A percentile compares a stretch with the other conserved stretches of the same genome.
These are phyloP conservation scores for Sminthurinus aureus DNA, from an alignment of 2,888 invertebrate species.

Conservation along the genomic window DNA sequence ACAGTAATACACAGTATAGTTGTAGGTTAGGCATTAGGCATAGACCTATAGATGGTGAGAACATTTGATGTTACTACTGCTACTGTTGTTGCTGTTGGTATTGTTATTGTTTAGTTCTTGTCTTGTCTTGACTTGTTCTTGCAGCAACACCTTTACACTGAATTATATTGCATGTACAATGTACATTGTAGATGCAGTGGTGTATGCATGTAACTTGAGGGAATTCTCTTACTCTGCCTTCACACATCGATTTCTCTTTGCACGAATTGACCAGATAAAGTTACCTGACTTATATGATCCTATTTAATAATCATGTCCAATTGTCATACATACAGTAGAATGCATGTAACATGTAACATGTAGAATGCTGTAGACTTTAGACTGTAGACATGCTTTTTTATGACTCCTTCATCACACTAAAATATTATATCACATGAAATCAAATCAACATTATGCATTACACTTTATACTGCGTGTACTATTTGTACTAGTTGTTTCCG, in stretches of 20 bases:
- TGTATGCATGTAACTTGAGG: background rate
- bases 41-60: background rate
- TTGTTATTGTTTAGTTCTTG: no score
- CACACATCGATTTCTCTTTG: slow-evolving; percentile 36
- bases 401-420: no score
- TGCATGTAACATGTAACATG: no score
- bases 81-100: no score
- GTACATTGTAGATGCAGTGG: background rate
- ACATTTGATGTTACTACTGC: background rate
- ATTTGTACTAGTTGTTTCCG: slow-evolving; percentile 13
- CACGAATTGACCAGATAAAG: slow-evolving; percentile 35
- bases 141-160: background rate
- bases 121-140: background rate
- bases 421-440: no score
- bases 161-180: background rate
- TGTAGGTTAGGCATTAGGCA: no score
- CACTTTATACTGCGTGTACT: no score
- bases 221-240: background rate
- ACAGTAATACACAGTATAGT: no score
- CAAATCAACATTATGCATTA: no score
- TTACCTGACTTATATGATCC: slow-evolving; percentile 29
- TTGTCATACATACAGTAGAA: background rate
- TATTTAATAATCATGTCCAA: slow-evolving; percentile 1
- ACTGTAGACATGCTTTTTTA: no score
- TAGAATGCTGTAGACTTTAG: no score